phyloP scores from a whole-genome alignment of 2,113 vertebrate genomes.

The Ammodytes dubius region DNA sequence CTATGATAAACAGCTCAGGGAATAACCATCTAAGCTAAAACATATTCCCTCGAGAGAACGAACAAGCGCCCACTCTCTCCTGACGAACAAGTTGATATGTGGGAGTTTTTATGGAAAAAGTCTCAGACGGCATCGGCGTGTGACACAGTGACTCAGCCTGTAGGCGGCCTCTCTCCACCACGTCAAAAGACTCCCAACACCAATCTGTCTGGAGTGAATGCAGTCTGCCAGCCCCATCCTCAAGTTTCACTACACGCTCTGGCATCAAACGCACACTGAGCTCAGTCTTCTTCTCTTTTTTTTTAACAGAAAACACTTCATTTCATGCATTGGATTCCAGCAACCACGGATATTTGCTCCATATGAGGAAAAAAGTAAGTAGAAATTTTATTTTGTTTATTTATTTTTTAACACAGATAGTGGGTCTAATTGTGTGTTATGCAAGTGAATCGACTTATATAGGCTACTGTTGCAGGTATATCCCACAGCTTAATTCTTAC shows the following conservation, averaged over 20 bases:
- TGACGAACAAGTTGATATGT: constrained; percentile 72
- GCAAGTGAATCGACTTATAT: background rate
- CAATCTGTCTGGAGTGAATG: constrained; percentile 73
- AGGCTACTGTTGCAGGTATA: background rate
- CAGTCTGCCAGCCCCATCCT: constrained; percentile 73
- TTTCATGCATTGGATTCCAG: constrained; percentile 72
- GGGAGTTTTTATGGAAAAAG: constrained; percentile 76
- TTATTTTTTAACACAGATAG: background rate
- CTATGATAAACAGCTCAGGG: constrained; percentile 51
- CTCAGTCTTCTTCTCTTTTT: constrained; percentile 18
- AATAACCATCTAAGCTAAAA: constrained; percentile 58
- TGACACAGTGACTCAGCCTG: constrained; percentile 81
- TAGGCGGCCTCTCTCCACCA: constrained; percentile 78
- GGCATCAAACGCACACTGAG: constrained; percentile 55
- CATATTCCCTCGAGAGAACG: constrained; percentile 60
- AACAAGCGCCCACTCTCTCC: constrained; percentile 72
- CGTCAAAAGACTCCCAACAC: constrained; percentile 69
- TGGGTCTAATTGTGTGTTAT: constrained; percentile 3
- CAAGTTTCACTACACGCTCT: constrained; percentile 71
- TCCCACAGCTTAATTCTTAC: background rate
- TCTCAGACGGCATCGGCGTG: constrained; percentile 75
- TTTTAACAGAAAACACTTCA: constrained; percentile 32
- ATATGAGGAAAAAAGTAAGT: constrained; percentile 85
- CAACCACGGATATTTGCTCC: constrained; percentile 73
- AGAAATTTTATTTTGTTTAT: background rate